phyloP scores from a whole-genome alignment of 2,113 vertebrate species.

The Chaetodon auriga region DNA sequence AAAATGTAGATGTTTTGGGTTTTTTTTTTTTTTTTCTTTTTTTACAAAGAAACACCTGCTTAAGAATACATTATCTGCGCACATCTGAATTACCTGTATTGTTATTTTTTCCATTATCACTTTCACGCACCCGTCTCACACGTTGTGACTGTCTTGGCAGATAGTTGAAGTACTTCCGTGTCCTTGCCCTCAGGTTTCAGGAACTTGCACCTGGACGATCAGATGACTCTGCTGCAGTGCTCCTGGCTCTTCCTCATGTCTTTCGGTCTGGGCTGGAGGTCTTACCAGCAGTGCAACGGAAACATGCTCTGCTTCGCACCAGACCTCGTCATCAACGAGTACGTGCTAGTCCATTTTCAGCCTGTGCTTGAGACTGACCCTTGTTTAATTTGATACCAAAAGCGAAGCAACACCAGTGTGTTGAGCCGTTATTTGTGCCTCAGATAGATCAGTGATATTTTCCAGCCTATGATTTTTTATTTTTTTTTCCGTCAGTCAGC shows the following conservation, averaged over 20 bases:
- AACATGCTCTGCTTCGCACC: slow-evolving; percentile 96
- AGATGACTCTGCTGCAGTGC: slow-evolving; percentile 98
- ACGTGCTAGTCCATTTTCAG: slow-evolving; percentile 67
- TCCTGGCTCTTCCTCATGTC: slow-evolving; percentile 99
- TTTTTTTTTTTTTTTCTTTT: not conserved
- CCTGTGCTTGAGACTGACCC: not conserved
- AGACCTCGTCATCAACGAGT: slow-evolving; percentile 98
- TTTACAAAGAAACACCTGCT: not conserved
- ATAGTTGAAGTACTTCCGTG: not conserved
- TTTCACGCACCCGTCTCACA: not conserved
- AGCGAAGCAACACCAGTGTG: not conserved
- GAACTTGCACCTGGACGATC: slow-evolving; percentile 97
- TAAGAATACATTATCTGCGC: not conserved
- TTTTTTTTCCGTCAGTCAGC: not conserved
- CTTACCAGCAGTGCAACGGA: slow-evolving; percentile 92
- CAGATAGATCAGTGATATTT: not conserved
- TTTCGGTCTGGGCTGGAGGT: slow-evolving; percentile 96
- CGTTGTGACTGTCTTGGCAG: not conserved
- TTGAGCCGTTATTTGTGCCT: not conserved
- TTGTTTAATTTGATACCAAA: not conserved
- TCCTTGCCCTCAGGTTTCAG: slow-evolving; percentile 88
- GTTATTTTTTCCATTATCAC: not conserved
- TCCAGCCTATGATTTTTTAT: not conserved
- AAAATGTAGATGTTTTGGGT: not conserved
- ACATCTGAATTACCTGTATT: not conserved